Evolutionary conservation across 1,140 invertebrate genomes (phyloP), one percentile per base, ranked within the genome.

Genomic region (Ceratoteleas bidentatus): DNA sequence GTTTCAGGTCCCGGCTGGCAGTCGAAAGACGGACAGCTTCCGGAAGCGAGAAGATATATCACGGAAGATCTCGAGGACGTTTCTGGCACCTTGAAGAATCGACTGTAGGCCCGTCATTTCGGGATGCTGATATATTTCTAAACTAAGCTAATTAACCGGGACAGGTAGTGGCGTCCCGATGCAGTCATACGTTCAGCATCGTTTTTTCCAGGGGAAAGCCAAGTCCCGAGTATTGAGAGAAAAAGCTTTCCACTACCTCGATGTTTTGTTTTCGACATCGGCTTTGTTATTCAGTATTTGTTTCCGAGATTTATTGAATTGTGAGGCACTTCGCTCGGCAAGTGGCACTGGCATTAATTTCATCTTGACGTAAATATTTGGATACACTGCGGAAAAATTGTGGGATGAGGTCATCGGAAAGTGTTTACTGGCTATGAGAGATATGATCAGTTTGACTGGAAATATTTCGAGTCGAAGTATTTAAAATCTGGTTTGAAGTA

Each of bases 31-130:
- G 84, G 80, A 89, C 86, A 88, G 86, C 88, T 91, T 90, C 88
- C 90, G 90, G 90, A 90, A 90, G 83, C 86, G 83, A 75, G 66
- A 81, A 91, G 85, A 90, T 91, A 86, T 86, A 85, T 87, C 77
- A 78, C 52, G 34, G 61, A 72, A 72, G 61, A 84, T 78, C 75
- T 78, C 78, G 83, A 81, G 83, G 79, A 84, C 70, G 74, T 75
- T 74, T 81, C 13, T 74, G 82, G 74, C 82, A 84, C 77, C 81
- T 73, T 72, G 61, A 61, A 62, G 14, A 45, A 24, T 53, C 61
- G 16, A 66, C 52, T 47, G 32, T 5, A 54, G 34, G 38, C 33
- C 16, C 43, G 0, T 61, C 57, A 65, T 56, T 49, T 32, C n/a
- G 66, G 24, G 53, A 75, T 43, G 36, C 14, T 66, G 76, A 77